A percentile compares a stretch with the other conserved stretches of the same genome.
Conservation (phyloP, 1,140 invertebrate genomes). For the Thaumetopoea pityocampa region DNA sequence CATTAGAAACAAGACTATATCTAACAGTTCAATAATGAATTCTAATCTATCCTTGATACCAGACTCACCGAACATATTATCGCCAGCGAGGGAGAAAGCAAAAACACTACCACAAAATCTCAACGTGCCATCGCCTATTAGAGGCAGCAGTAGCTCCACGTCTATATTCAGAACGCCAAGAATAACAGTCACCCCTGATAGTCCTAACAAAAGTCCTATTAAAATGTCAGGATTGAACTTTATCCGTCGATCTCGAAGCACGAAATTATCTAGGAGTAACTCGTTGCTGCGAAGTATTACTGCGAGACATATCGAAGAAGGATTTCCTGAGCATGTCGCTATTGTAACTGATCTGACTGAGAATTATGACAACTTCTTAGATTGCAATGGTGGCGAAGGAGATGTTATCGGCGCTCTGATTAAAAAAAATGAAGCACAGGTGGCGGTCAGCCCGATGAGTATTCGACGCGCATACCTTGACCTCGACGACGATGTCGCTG, state of each 20-base stretch:
- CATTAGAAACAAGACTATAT: conserved; percentile 42
- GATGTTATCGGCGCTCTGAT: conserved; percentile 65
- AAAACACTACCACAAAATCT: conserved; percentile 78
- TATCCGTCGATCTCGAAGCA: conserved; percentile 82
- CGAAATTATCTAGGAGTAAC: conserved; percentile 82
- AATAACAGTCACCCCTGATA: conserved; percentile 63
- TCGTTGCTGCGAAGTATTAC: conserved; percentile 75
- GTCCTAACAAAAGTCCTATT: conserved; percentile 69
- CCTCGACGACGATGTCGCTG: conserved; percentile 77
- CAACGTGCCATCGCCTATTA: conserved; percentile 55
- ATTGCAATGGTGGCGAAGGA: conserved; percentile 55
- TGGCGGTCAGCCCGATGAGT: conserved; percentile 66
- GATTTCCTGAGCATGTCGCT: conserved; percentile 48
- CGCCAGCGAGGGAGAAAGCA: conserved; percentile 74
- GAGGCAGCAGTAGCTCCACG: conserved; percentile 61
- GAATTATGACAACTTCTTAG: conserved; percentile 63
- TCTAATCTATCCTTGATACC: conserved; percentile 67
- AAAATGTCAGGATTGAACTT: conserved; percentile 76
- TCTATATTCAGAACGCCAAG: conserved; percentile 70
- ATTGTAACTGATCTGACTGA: conserved; percentile 58
- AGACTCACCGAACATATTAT: conserved; percentile 57
- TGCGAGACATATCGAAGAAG: conserved; percentile 57
- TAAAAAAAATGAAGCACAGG: conserved; percentile 63
- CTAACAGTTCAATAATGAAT: conserved; percentile 56
- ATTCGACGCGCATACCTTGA: conserved; percentile 74